Base-by-base conservation (phyloP, 1,140 invertebrate genomes). In the Calosoma granatense region DNA sequence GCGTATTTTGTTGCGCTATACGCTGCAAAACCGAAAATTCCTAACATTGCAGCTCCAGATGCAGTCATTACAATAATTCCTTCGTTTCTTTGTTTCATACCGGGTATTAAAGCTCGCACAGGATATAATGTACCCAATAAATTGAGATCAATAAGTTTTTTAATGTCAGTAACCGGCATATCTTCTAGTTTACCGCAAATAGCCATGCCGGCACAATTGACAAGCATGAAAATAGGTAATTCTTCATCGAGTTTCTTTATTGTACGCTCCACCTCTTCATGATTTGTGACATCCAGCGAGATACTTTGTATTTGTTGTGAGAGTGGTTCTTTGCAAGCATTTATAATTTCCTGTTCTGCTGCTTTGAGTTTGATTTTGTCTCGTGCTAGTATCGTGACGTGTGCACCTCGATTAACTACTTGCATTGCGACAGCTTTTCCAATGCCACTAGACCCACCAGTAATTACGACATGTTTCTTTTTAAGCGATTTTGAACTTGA, bases 1-100 rank as follows among this genome's bases (percentile, higher is more conserved):
- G 94, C 96, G 82, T 92, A 99, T 74, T 99, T 99, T 11, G 90
- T 86, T 52, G 86, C 83, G 53, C 88, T 86, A 72, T 99, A 99
- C 0, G 90, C 89, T 39, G 89, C 85, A 67, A 88, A 93, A 1
- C 97, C 97, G 78, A 72, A 77, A 60, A 75, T 78, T 71, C 97
- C 96, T 63, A 95, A 69, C 56, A 97, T 78, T 11, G 89, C 91
- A 56, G 92, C 95, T 74, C 91, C 84, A 2, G 94, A 98, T 1
- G 90, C 88, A 4, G 94, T 86, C 61, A 97, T 79, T 0, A 94
- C 84, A 64, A 97, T 86, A 47, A 82, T 78, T 55, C 92, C 90
- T 65, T 85, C 81, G 54, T 80, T 76, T 4, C 81, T 70, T 56
- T 74, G 65, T 66, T 89, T 91, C 83, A 91, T 87, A 61, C 77